Evolutionary conservation across 23 tunicate species (phyloP), one percentile per base, ranked within the genome.

Genomic region (Corella eumyota): DNA sequence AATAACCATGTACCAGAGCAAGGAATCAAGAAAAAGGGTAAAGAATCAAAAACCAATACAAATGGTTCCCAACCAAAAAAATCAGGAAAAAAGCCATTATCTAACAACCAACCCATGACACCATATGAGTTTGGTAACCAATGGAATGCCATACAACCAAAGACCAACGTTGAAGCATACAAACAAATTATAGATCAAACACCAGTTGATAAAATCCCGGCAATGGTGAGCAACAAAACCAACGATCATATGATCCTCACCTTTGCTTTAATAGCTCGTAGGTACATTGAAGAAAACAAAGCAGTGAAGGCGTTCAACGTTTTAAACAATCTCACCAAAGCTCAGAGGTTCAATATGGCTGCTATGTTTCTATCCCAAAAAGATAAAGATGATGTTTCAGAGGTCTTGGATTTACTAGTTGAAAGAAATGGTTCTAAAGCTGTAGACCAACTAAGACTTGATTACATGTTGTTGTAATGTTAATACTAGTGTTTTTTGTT

Each of bases 111-210:
- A 17, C 45, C 48, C 27, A 28, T 75, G 36, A 67, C 95, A 30
- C 96, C 96, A 2, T 88, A 66, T 49, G 96, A 88, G 29, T 88
- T 88, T 60, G 88, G 88, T 0, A 48, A 79, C 29, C 47, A 46
- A 46, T 88, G 96, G 96, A 72, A 68, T 52, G 56, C 77, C 20
- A 61, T 88, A 0, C 72, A 86, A 23, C 73, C 73, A 4, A 86
- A 86, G 37, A 65, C 62, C 3, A 51, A 78, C 70, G 51, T 78
- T 6, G 62, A 30, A 1, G 77, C 70, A 2, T 88, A 79, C 65
- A 79, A 88, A 45, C 32, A 44, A 7, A 63, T 88, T 0, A 46
- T 88, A 26, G 80, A 73, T 55, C 63, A 58, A 36, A 63, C 62
- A 11, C 44, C 54, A 3, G 48, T 63, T 4, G 51, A 67, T 11